Evolutionary conservation across 2,888 invertebrate genomes (phyloP).

Genomic region (Sympetrum striolatum): DNA sequence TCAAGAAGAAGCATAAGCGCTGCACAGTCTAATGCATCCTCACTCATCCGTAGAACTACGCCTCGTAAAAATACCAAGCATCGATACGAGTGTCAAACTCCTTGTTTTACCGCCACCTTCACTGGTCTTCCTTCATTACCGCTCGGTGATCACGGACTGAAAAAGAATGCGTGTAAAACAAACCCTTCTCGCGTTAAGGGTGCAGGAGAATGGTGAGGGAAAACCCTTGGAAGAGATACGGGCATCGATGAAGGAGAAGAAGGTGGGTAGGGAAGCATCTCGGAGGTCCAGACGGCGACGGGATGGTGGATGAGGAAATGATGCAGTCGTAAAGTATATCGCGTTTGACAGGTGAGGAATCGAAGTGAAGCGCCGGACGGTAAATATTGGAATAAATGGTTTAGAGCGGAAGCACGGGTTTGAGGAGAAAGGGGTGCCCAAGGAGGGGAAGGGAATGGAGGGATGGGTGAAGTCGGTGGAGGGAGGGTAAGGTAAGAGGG

Average conservation of each 20-base stretch:
- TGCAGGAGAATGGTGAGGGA: no score
- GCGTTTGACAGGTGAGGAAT: slow-evolving; percentile 25
- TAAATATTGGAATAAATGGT: slow-evolving; percentile 35
- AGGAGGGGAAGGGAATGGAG: background rate
- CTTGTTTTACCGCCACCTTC: no score
- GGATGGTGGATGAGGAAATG: background rate
- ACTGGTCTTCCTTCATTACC: no score
- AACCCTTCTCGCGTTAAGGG: no score
- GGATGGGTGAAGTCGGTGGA: background rate
- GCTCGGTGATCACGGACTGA: no score
- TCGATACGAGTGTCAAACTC: no score
- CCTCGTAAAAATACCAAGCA: no score
- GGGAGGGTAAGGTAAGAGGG: background rate
- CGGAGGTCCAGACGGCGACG: background rate
- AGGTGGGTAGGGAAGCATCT: background rate
- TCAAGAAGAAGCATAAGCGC: no score
- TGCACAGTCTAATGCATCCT: no score
- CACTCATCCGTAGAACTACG: no score
- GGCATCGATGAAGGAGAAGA: background rate
- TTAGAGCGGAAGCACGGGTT: background rate
- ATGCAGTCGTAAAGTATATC: slow-evolving; percentile 4
- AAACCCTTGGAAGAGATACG: no score
- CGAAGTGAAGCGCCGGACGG: slow-evolving; percentile 33
- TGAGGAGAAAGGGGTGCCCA: background rate
- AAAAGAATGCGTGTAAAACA: no score